phyloP scores from a whole-genome alignment of 2,113 vertebrate genomes.

The Psephotus haematonotus region DNA sequence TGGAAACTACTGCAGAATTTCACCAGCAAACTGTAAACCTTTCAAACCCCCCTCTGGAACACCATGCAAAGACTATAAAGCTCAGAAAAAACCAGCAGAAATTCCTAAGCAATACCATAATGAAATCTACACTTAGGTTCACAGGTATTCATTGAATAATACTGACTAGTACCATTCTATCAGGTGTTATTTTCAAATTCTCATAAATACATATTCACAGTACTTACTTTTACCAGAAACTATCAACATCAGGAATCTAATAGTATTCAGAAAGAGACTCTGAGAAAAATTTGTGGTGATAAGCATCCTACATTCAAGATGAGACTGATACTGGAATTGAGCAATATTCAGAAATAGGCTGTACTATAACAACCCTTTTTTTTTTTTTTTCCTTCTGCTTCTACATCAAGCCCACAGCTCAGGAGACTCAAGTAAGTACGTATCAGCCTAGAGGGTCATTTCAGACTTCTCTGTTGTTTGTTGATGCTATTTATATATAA shows the following conservation, averaged over 20 bases:
- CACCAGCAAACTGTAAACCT: background rate
- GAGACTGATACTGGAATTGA: background rate
- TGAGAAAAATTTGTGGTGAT: background rate
- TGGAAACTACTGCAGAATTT: background rate
- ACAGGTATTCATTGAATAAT: background rate
- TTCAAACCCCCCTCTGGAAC: background rate
- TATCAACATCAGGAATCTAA: background rate
- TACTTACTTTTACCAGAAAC: background rate
- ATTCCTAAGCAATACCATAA: background rate
- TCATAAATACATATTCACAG: background rate
- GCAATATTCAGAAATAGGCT: background rate
- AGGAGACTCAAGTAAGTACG: background rate
- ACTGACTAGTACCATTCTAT: background rate
- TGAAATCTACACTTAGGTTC: background rate
- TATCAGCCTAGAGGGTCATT: background rate
- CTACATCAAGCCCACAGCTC: background rate
- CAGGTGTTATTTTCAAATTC: background rate
- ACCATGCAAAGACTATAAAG: background rate
- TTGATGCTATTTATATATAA: background rate
- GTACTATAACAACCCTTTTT: background rate
- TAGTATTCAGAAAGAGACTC: background rate
- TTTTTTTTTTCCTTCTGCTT: rapidly evolving
- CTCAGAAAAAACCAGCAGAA: background rate
- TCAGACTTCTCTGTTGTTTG: background rate
- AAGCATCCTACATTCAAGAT: background rate